Evolutionary conservation across 2,797 vertebrate genomes (phyloP).

Genomic region (Heterohyrax brucei): DNA sequence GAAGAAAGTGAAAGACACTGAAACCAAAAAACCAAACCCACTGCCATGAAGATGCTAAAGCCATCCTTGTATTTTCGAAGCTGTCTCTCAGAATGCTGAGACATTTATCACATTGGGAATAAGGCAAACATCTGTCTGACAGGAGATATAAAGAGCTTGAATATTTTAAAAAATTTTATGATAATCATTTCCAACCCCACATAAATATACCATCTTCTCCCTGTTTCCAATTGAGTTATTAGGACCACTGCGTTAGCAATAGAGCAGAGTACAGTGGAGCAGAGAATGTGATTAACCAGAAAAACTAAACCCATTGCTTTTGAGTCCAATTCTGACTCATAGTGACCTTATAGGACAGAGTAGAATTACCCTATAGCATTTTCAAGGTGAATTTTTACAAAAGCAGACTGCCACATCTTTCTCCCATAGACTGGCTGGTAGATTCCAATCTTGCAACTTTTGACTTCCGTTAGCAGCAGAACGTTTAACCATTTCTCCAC

Average conservation of each 20-base stretch:
- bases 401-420: too few relatives aligned
- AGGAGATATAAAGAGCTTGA: slow-evolving; percentile 9
- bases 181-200: slow-evolving; percentile 26
- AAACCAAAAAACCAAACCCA: too few relatives aligned
- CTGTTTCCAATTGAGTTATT: slow-evolving; percentile 58
- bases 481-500: too few relatives aligned
- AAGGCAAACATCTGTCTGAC: slow-evolving; percentile 19
- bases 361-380: too few relatives aligned
- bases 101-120: slow-evolving; percentile 34
- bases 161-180: background rate
- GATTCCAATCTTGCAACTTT: too few relatives aligned
- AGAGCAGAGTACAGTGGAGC: slow-evolving; percentile 50
- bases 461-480: too few relatives aligned
- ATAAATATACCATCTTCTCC: slow-evolving; percentile 23
- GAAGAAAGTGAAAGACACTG: background rate
- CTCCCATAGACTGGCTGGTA: too few relatives aligned
- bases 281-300: slow-evolving; percentile 7
- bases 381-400: too few relatives aligned
- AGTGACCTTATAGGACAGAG: too few relatives aligned
- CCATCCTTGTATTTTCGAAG: slow-evolving; percentile 36
- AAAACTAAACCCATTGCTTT: too few relatives aligned
- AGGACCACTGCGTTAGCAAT: slow-evolving; percentile 16
- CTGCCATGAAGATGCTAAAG: slow-evolving; percentile 9
- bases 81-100: slow-evolving; percentile 27
- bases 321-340: too few relatives aligned